A percentile compares a stretch with the other conserved stretches of the same genome.
Evolutionary conservation across 2,113 vertebrate genomes (phyloP).

Genomic region (Neodon shergylaensis): DNA sequence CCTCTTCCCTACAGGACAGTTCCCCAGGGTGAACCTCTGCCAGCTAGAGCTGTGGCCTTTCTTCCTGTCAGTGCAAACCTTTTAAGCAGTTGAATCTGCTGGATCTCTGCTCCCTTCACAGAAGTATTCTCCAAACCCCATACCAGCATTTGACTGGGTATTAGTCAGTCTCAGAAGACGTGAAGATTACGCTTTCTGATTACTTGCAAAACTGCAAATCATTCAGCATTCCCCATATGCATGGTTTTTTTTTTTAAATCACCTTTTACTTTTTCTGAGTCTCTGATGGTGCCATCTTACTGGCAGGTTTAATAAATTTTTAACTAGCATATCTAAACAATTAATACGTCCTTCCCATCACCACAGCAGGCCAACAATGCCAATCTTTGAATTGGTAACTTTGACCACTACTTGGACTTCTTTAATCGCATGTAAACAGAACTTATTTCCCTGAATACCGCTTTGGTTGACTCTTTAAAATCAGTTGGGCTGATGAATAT

Average conservation of each 20-base stretch:
- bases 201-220: background rate
- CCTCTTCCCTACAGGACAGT: background rate
- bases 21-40: rapidly evolving
- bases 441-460: conserved; percentile 35
- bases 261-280: background rate
- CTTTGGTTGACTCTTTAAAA: background rate
- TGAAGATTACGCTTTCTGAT: background rate
- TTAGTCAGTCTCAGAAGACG: background rate
- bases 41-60: rapidly evolving
- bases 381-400: background rate
- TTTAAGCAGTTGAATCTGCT: too few relatives aligned
- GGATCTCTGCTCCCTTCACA: too few relatives aligned
- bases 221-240: background rate
- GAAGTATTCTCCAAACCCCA: background rate
- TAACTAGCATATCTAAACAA: background rate
- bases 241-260: background rate
- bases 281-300: background rate
- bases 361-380: background rate
- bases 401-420: background rate
- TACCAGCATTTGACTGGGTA: background rate
- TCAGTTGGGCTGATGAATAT: background rate
- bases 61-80: too few relatives aligned
- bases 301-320: background rate
- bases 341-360: background rate
- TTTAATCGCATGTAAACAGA: conserved; percentile 27